These are phyloP conservation scores for Panagrolaimus sp. DNA, from an alignment of 1,140 invertebrate genomes.

Conservation along the genomic window DNA sequence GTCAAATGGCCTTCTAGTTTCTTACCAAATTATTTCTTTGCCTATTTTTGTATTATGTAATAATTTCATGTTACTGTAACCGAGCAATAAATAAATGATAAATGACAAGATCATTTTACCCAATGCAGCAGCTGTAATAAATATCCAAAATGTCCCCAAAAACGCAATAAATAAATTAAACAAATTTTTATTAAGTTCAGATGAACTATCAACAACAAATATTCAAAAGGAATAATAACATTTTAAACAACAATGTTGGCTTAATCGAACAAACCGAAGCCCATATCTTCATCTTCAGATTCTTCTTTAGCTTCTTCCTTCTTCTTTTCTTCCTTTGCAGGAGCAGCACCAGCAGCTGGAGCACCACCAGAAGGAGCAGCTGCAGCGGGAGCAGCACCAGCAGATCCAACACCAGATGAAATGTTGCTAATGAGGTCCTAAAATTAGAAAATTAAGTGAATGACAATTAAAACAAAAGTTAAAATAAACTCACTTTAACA, in stretches of 20 bases:
- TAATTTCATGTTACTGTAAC: too few species aligned
- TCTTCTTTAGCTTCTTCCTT: slow-evolving; percentile 55
- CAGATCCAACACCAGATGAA: slow-evolving; percentile 80
- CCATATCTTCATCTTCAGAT: slow-evolving; percentile 52
- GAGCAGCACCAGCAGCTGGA: slow-evolving; percentile 38
- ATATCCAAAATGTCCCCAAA: too few species aligned
- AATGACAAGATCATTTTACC: too few species aligned
- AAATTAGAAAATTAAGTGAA: slow-evolving; percentile 19
- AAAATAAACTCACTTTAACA: slow-evolving; percentile 66
- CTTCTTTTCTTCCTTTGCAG: slow-evolving; percentile 47
- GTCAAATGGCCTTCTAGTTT: too few species aligned
- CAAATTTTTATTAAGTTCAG: too few species aligned
- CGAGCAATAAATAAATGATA: too few species aligned
- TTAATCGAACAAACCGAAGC: slow-evolving; percentile 56
- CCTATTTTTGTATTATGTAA: too few species aligned
- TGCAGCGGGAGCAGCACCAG: slow-evolving; percentile 69
- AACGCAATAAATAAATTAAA: too few species aligned
- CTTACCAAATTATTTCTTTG: too few species aligned
- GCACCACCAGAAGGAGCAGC: slow-evolving; percentile 66
- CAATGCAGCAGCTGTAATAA: too few species aligned
- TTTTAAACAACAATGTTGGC: not conserved
- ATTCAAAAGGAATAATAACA: not conserved
- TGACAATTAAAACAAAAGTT: not conserved
- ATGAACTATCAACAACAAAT: too few species aligned
- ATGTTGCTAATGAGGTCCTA: slow-evolving; percentile 84